A percentile compares a stretch with the other conserved stretches of the same genome.
phyloP scores from a whole-genome alignment of 2,113 vertebrate genomes.

The Columba janthina region DNA sequence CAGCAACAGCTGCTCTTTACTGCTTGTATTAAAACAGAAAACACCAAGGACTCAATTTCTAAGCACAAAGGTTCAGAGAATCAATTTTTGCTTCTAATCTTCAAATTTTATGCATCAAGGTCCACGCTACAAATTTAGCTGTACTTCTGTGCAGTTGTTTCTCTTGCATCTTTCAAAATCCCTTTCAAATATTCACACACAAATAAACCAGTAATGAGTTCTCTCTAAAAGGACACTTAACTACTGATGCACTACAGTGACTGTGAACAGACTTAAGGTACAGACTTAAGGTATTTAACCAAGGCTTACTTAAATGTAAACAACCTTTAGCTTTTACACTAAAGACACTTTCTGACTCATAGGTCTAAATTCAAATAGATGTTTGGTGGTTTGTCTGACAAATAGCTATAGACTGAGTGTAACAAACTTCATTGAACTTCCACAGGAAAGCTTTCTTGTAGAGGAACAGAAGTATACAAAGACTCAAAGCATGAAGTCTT shows the following conservation, averaged over 20 bases:
- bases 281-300: background rate
- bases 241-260: background rate
- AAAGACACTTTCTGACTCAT: background rate
- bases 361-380: background rate
- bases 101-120: background rate
- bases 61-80: background rate
- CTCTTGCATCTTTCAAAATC: background rate
- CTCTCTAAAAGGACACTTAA: background rate
- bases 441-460: background rate
- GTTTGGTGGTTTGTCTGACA: background rate
- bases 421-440: background rate
- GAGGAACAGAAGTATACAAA: background rate
- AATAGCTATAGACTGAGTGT: background rate
- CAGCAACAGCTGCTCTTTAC: background rate
- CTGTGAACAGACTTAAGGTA: background rate
- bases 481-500: background rate
- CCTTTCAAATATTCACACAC: background rate
- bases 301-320: background rate
- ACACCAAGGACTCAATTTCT: background rate
- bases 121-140: background rate
- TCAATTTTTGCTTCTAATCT: background rate
- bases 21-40: background rate
- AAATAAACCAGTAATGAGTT: background rate
- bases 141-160: background rate
- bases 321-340: background rate